These are phyloP conservation scores for Ctenomys sociabilis DNA, from an alignment of 2,113 vertebrate species.

Conservation along the genomic window DNA sequence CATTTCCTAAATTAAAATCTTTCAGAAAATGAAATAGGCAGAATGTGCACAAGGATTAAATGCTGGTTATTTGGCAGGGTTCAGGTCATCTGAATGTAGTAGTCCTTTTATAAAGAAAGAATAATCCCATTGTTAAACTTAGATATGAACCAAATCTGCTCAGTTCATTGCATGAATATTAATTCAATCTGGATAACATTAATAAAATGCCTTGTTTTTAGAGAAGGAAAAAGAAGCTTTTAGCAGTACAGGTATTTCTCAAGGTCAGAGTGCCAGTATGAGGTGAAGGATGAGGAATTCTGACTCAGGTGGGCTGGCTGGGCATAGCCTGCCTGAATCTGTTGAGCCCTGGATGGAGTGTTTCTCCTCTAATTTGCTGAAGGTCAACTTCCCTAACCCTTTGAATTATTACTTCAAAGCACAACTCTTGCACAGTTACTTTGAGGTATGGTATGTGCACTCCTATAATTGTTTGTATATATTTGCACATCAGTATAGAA, in stretches of 20 bases:
- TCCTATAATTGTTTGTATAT: neutral
- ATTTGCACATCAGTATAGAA: neutral
- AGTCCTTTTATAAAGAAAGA: neutral
- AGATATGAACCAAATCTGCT: neutral
- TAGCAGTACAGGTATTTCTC: slow-evolving; percentile 1
- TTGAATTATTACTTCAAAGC: neutral
- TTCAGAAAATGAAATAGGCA: neutral
- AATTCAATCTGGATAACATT: neutral
- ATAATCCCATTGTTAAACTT: neutral
- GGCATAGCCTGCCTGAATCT: neutral
- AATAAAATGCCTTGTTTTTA: neutral
- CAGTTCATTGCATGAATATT: neutral
- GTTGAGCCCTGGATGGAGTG: neutral
- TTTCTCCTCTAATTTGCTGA: neutral
- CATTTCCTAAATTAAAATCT: neutral
- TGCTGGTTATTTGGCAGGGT: neutral
- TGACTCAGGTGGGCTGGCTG: neutral
- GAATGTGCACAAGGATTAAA: neutral
- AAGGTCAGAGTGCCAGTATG: neutral
- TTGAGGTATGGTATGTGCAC: neutral
- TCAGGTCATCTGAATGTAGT: neutral
- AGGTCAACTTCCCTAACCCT: neutral
- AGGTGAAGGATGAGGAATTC: neutral
- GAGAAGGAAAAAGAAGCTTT: slow-evolving; percentile 15
- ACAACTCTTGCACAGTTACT: neutral